Evolutionary conservation across 2,113 vertebrate species (phyloP).

Genomic region (Okapia johnstoni): DNA sequence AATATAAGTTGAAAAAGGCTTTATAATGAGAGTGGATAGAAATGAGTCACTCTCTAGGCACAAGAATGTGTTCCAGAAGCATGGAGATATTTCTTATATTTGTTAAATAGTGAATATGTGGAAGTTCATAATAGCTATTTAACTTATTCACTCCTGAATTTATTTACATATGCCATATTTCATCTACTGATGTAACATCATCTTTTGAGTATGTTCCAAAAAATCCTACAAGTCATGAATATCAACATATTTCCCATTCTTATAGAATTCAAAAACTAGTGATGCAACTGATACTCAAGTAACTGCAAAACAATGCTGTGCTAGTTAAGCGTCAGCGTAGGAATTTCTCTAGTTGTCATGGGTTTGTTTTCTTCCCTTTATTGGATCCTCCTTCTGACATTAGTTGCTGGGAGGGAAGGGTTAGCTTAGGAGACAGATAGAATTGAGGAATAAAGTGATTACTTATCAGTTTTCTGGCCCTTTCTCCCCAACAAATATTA

Average conservation of each 20-base stretch:
- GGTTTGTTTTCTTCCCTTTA: background rate
- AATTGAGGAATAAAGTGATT: background rate
- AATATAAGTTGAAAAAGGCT: background rate
- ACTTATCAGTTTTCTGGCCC: background rate
- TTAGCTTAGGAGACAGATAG: background rate
- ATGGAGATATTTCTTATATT: background rate
- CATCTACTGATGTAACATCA: background rate
- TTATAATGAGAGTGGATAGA: background rate
- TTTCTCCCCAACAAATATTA: background rate
- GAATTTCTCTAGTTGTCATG: no score
- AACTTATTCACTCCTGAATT: background rate
- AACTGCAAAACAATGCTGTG: background rate
- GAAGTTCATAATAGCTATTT: background rate
- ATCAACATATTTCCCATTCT: background rate
- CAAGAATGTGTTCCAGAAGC: background rate
- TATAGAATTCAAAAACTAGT: background rate
- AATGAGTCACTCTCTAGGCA: background rate
- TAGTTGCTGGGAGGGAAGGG: background rate
- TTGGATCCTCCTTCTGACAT: background rate
- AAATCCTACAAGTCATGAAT: no score
- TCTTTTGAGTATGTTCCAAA: background rate
- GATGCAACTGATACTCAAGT: background rate
- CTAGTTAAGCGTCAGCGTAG: background rate
- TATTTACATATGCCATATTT: background rate
- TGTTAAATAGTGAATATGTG: background rate